Conservation (phyloP, 2,888 invertebrate species). For the Hipparchia sbordonii region DNA sequence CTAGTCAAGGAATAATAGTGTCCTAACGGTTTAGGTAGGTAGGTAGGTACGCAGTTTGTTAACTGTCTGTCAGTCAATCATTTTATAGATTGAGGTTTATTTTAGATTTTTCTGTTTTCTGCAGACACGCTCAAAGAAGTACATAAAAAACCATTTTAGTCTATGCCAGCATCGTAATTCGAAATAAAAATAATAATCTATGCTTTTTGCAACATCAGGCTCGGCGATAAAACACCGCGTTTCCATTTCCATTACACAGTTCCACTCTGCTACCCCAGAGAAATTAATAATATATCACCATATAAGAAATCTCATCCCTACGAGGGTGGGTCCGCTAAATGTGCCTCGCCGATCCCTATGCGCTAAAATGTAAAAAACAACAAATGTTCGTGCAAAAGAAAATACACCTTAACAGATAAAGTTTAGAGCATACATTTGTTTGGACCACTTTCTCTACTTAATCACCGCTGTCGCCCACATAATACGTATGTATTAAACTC, state of each 20-base stretch:
- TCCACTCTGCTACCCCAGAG: constrained; percentile 63
- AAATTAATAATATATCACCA: constrained; percentile 78
- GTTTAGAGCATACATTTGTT: constrained; percentile 49
- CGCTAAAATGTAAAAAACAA: constrained; percentile 59
- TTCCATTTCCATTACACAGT: constrained; percentile 61
- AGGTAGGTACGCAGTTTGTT: no score
- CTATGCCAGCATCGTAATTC: not conserved
- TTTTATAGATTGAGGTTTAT: no score
- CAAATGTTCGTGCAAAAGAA: constrained; percentile 43
- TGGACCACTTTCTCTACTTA: constrained; percentile 54
- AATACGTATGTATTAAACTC: constrained; percentile 72
- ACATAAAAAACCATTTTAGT: not conserved
- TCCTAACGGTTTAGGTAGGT: no score
- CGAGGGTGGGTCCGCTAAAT: constrained; percentile 72
- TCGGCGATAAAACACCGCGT: constrained; percentile 59
- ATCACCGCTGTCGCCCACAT: constrained; percentile 72
- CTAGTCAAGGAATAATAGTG: no score
- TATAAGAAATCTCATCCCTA: constrained; percentile 77
- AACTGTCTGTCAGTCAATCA: no score
- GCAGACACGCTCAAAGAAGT: not conserved
- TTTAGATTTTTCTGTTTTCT: not conserved
- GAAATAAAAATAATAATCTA: constrained; percentile 39
- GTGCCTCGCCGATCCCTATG: constrained; percentile 67
- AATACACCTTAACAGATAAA: constrained; percentile 41
- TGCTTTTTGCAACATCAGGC: constrained; percentile 50